Evolutionary conservation across 2,797 vertebrate species (phyloP), one percentile per base, ranked within the genome.

Genomic region (Silurus aristotelis): DNA sequence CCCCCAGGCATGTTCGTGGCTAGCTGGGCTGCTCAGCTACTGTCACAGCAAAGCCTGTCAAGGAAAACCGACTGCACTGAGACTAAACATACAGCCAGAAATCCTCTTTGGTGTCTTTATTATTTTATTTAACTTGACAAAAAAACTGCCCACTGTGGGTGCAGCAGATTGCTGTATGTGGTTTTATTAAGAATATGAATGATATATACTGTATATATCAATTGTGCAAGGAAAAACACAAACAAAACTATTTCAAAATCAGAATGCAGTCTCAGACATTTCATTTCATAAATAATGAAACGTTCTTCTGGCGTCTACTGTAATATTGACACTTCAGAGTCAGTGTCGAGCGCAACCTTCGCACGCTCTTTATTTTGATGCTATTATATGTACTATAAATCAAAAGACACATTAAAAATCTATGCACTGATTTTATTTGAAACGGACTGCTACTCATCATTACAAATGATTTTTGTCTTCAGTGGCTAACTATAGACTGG

Each of bases 261-360:
- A 58, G 20, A 60, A 20, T 46, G 46, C 43, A 64, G 63, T 76
- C 38, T 22, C 46, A 66, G 77, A 87, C 58, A 46, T 87, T 79
- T 76, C 56, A 82, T 70, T 82, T 72, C n/a, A 87, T 82, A 31
- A 56, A 80, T 86, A 84, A 84, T 82, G n/a, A 81, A 86, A 61
- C 38, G 20, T 72, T 66, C 46, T 82, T 79, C 20, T 86, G 60
- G 25, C 22, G 61, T 20, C 31, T 80, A 46, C 27, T 43, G 20
- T 58, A 27, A 82, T 84, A 70, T 81, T 77, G 55, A 43, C 75
- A 68, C 56, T 66, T 80, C 19, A n/a, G 2, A n/a, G 55, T 85
- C 83, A 67, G 76, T 43, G 5, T 31, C 43, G 76, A 10, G 58
- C 17, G 2, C 15, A 75, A 46, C 70, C 17, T 52, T 75, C 20